Base-by-base conservation (phyloP, 2,797 vertebrate species). In the Ctenosaura bakeri region DNA sequence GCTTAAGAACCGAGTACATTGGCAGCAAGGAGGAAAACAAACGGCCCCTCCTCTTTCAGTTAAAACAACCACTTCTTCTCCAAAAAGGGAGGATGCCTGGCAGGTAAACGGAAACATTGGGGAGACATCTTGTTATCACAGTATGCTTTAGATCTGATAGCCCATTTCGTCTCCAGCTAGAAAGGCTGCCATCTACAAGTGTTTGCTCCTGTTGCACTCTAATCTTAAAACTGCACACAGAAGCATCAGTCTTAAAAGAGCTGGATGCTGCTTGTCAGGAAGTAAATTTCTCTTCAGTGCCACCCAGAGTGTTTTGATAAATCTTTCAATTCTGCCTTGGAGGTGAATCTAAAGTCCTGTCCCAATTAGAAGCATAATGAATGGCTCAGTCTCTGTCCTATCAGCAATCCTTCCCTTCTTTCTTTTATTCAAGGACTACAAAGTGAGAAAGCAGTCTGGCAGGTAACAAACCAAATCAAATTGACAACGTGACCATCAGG, bases 401-500 rank as follows among this genome's bases (percentile, higher is more conserved):
- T 93, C 95, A 92, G 89, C 90, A 94, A 83, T 93, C 91, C 92
- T 16, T 32, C 73, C 92, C 69, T 59, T 69, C 66, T 73, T 89
- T 32, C 86, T 91, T 94, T 93, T 76, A 94, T 20, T 64, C 83
- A 94, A 92, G 90, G 82, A 84, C 83, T 91, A 81, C 66, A 69
- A 69, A 94, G 73, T 92, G 90, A 90, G 91, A 84, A 92, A 90
- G 56, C 85, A 80, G 82, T 95, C 93, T 93, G 69, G 78, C 80
- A 94, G 91, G 91, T 96, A 95, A 95, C 94, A 97, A 94, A 94
- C 91, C 95, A 95, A 96, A 97, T 96, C 85, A 92, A 94, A 95
- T 86, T 91, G 94, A 95, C 92, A 94, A 86, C 77, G 73, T 87
- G 94, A 93, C 86, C 83, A 88, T 87, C 88, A 89, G 66, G 94